Percentiles rank a stretch among this genome's conserved stretches.
Conservation (phyloP, 2,888 invertebrate genomes). For the Drosophila kokeensis region DNA sequence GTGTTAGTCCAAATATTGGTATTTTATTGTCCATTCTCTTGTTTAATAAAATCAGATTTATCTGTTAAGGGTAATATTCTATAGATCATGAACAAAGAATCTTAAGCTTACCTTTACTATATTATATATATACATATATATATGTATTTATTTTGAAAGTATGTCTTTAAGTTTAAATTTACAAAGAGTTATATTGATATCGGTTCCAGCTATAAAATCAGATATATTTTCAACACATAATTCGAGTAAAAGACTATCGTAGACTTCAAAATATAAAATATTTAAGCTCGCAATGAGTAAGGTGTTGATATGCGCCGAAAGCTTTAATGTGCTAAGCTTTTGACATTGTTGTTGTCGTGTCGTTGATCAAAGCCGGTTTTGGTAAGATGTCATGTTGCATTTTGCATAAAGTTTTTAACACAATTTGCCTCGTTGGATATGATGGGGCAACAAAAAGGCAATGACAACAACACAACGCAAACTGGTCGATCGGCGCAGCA, state of each 20-base stretch:
- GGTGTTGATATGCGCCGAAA: neutral
- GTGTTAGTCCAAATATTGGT: neutral
- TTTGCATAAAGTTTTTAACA: slow-evolving; percentile 60
- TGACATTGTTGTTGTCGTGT: neutral
- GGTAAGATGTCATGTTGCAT: slow-evolving; percentile 53
- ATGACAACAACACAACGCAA: slow-evolving; percentile 32
- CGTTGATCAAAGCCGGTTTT: slow-evolving; percentile 59
- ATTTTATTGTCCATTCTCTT: neutral
- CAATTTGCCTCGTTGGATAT: slow-evolving; percentile 16
- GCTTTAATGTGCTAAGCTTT: slow-evolving; percentile 21
- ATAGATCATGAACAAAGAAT: neutral
- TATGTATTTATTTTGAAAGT: neutral
- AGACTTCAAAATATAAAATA: neutral
- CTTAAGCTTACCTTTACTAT: neutral
- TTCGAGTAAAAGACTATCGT: neutral
- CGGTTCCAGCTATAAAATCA: neutral
- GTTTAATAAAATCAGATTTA: neutral
- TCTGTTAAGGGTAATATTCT: neutral
- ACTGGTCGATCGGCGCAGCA: slow-evolving; percentile 41
- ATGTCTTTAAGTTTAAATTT: neutral
- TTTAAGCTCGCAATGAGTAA: neutral
- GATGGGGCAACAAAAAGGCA: slow-evolving; percentile 10
- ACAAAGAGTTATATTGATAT: neutral
- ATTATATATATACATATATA: neutral
- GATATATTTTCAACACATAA: neutral